phyloP scores from a whole-genome alignment of 23 tunicate genomes.

The Trididemnum miniatum region DNA sequence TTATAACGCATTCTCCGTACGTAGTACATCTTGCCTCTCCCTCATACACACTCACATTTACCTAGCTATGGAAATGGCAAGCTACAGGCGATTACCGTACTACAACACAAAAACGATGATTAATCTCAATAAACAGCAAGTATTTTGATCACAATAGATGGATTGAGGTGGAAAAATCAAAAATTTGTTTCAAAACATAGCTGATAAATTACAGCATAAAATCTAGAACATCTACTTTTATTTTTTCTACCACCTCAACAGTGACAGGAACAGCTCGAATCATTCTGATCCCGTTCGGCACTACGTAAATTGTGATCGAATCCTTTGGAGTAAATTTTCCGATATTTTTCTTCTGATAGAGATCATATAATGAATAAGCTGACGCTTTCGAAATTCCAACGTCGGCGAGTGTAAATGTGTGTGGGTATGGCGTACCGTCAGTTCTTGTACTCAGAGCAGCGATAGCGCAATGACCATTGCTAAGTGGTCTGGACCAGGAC shows the following conservation, averaged over 20 bases:
- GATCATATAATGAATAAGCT: slow-evolving; percentile 42
- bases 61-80: too few relatives aligned
- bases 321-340: slow-evolving; percentile 32
- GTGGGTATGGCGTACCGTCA: slow-evolving; percentile 64
- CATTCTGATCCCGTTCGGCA: slow-evolving; percentile 79
- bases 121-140: too few relatives aligned
- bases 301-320: slow-evolving; percentile 31
- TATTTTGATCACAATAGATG: too few relatives aligned
- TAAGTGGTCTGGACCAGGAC: slow-evolving; percentile 67
- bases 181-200: too few relatives aligned
- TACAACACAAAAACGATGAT: too few relatives aligned
- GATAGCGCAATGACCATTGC: slow-evolving; percentile 55
- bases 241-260: background rate
- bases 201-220: background rate
- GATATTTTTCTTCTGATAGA: slow-evolving; percentile 18
- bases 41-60: too few relatives aligned
- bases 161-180: too few relatives aligned
- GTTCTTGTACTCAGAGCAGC: slow-evolving; percentile 82
- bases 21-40: too few relatives aligned
- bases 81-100: too few relatives aligned
- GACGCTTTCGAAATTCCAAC: slow-evolving; percentile 37
- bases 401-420: slow-evolving; percentile 39
- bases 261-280: slow-evolving; percentile 47
- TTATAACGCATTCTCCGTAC: too few relatives aligned
- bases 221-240: background rate